Percentiles rank a stretch among this genome's conserved stretches.
Evolutionary conservation across 2,797 vertebrate genomes (phyloP).

Genomic region (Catharus ustulatus): DNA sequence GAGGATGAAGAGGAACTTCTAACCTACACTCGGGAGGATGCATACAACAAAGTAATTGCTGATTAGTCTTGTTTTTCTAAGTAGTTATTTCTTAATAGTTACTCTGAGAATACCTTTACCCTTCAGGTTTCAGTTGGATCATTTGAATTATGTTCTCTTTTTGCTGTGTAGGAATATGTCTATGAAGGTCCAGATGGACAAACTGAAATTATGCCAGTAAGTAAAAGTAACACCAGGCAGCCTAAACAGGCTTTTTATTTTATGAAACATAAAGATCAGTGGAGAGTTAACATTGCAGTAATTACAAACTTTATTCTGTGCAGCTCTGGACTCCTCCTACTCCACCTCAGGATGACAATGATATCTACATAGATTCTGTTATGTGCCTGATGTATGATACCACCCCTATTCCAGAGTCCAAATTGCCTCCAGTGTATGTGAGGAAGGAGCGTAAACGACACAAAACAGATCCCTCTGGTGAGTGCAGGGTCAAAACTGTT

Average conservation of each 20-base stretch:
- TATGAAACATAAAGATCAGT: not conserved
- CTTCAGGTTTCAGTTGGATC: not conserved
- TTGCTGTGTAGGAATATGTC: constrained; percentile 86
- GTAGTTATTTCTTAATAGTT: not conserved
- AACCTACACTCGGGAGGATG: constrained; percentile 92
- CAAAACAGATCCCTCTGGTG: constrained; percentile 89
- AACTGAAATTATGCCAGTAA: constrained; percentile 95
- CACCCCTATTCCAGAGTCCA: constrained; percentile 88
- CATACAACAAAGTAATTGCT: constrained; percentile 88
- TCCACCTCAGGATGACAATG: constrained; percentile 92
- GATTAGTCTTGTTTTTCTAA: not conserved
- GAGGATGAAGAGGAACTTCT: constrained; percentile 89
- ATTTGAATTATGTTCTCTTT: constrained; percentile 13
- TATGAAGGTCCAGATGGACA: constrained; percentile 89
- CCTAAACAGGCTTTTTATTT: not conserved
- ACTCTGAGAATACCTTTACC: not conserved
- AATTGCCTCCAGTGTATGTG: constrained; percentile 88
- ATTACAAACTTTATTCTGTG: not conserved
- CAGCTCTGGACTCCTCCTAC: constrained; percentile 95
- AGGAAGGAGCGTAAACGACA: constrained; percentile 92
- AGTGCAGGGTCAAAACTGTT: not conserved
- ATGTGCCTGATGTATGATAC: constrained; percentile 95
- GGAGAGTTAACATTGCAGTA: not conserved
- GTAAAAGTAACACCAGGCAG: not conserved
- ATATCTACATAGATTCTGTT: constrained; percentile 93